These are phyloP conservation scores for Pectinophora gossypiella DNA, from an alignment of 1,140 invertebrate genomes.

Conservation along the genomic window DNA sequence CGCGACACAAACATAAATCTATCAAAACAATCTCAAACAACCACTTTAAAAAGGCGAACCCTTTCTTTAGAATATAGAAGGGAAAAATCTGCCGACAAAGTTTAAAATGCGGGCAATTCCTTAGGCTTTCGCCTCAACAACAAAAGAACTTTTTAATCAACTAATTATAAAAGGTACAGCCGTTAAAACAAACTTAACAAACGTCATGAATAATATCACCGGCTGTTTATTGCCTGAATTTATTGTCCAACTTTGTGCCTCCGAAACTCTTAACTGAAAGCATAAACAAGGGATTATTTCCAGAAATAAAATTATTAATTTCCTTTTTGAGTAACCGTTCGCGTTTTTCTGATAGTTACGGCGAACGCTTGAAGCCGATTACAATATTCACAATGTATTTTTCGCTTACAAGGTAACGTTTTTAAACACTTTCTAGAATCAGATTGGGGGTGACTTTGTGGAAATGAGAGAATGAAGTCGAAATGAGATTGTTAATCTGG, in stretches of 20 bases:
- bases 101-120: background rate
- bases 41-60: too few species aligned
- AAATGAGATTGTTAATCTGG: too few species aligned
- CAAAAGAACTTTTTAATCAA: conserved; percentile 37
- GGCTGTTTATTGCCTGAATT: conserved; percentile 60
- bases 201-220: conserved; percentile 63
- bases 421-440: too few species aligned
- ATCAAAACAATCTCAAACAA: too few species aligned
- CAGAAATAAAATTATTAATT: conserved; percentile 53
- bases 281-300: conserved; percentile 53
- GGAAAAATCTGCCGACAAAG: background rate
- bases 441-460: too few species aligned
- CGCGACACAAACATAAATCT: too few species aligned
- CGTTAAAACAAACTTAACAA: conserved; percentile 55
- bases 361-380: too few species aligned
- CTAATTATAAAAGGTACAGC: conserved; percentile 38
- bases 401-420: too few species aligned
- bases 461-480: too few species aligned
- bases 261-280: conserved; percentile 57
- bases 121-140: conserved; percentile 13
- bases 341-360: too few species aligned
- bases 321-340: too few species aligned
- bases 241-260: conserved; percentile 53
- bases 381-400: too few species aligned
- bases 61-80: background rate